Percentiles rank a stretch among this genome's conserved stretches.
Conservation (phyloP, 2,888 invertebrate species). For the Chorisops tibialis region DNA sequence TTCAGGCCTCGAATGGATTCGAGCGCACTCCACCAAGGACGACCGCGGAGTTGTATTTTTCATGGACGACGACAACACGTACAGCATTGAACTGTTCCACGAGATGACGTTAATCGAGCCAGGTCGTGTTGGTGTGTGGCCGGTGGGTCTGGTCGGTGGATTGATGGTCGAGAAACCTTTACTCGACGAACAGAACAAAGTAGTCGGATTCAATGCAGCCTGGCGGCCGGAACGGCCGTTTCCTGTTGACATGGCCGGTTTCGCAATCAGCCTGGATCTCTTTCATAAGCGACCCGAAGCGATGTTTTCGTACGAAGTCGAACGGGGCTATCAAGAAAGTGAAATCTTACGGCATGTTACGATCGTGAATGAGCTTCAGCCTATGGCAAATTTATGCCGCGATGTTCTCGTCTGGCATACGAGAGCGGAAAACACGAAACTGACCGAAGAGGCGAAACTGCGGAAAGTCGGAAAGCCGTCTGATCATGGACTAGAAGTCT, state of each 20-base stretch:
- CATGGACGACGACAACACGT: conserved; percentile 95
- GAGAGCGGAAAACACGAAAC: conserved; percentile 82
- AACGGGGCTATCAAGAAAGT: conserved; percentile 86
- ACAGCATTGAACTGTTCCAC: conserved; percentile 81
- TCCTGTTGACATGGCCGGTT: conserved; percentile 98
- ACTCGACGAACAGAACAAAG: conserved; percentile 60
- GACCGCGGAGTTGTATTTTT: conserved; percentile 75
- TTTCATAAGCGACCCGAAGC: conserved; percentile 70
- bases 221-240: conserved; percentile 91
- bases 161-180: conserved; percentile 88
- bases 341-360: conserved; percentile 75
- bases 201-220: conserved; percentile 62
- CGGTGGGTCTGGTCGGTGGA: conserved; percentile 94
- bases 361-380: conserved; percentile 75
- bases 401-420: conserved; percentile 99
- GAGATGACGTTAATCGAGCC: conserved; percentile 80
- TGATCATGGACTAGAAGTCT: conserved; percentile 61
- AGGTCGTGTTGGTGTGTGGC: conserved; percentile 80
- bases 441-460: conserved; percentile 65
- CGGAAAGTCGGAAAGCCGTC: conserved; percentile 56
- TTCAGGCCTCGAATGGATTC: conserved; percentile 54
- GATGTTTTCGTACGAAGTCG: conserved; percentile 77
- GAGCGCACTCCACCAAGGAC: conserved; percentile 51
- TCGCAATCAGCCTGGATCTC: conserved; percentile 78
- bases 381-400: conserved; percentile 84